A percentile compares a stretch with the other conserved stretches of the same genome.
Evolutionary conservation across 2,797 vertebrate genomes (phyloP).

Genomic region (Percopsis omiscomaycus): DNA sequence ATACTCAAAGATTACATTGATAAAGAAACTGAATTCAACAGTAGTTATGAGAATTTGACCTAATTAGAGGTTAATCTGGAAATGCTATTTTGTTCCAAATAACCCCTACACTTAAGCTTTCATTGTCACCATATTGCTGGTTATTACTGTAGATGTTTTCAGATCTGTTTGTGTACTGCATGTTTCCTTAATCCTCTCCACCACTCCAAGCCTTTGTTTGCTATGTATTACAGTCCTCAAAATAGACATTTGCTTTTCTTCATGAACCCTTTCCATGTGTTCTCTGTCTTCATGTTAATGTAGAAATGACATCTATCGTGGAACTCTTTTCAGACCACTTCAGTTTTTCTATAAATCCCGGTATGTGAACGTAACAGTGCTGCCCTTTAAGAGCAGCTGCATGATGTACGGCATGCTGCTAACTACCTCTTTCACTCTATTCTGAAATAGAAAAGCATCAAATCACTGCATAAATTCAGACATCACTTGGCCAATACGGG

Average conservation of each 20-base stretch:
- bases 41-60: too few species aligned
- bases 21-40: too few species aligned
- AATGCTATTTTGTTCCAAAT: too few species aligned
- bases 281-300: slow-evolving; percentile 72
- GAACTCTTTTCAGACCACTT: slow-evolving; percentile 79
- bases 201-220: slow-evolving; percentile 36
- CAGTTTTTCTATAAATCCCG: slow-evolving; percentile 80
- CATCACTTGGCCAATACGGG: slow-evolving; percentile 30
- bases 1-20: too few species aligned
- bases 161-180: slow-evolving; percentile 63
- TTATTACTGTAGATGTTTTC: slow-evolving; percentile 42
- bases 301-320: slow-evolving; percentile 79
- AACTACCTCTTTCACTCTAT: slow-evolving; percentile 45
- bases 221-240: slow-evolving; percentile 30
- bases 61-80: too few species aligned
- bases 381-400: slow-evolving; percentile 61
- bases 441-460: slow-evolving; percentile 34
- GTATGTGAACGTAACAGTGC: slow-evolving; percentile 74
- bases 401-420: slow-evolving; percentile 70
- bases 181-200: slow-evolving; percentile 42
- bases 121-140: neutral
- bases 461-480: slow-evolving; percentile 35
- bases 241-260: slow-evolving; percentile 38
- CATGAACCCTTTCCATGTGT: slow-evolving; percentile 58
- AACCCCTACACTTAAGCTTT: neutral